Conservation (phyloP, 2,888 invertebrate genomes). For the Tribolium freemani region DNA sequence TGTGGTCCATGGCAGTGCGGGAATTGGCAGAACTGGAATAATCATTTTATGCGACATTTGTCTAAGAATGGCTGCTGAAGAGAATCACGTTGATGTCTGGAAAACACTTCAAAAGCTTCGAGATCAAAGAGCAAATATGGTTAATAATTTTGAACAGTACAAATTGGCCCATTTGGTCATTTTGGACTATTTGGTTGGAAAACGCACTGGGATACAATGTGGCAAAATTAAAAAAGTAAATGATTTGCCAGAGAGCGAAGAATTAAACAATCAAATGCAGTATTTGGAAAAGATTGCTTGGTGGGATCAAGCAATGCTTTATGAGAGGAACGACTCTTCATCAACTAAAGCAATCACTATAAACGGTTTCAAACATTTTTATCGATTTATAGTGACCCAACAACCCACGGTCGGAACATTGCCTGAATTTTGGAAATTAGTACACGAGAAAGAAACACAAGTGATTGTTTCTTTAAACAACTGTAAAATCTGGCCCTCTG, state of each 20-base stretch:
- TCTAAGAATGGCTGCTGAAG: slow-evolving; percentile 68
- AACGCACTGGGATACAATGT: slow-evolving; percentile 64
- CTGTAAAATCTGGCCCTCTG: too few species aligned
- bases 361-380: too few species aligned
- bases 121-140: slow-evolving; percentile 65
- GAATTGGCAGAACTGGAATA: slow-evolving; percentile 75
- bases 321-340: too few species aligned
- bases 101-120: slow-evolving; percentile 59
- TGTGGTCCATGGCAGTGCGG: slow-evolving; percentile 74
- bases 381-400: slow-evolving; percentile 68
- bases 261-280: too few species aligned
- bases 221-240: too few species aligned
- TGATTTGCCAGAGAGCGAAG: too few species aligned
- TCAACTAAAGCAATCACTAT: too few species aligned
- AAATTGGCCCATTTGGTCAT: slow-evolving; percentile 68
- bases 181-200: slow-evolving; percentile 65
- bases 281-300: too few species aligned
- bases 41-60: slow-evolving; percentile 73
- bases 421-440: slow-evolving; percentile 69
- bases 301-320: too few species aligned
- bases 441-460: slow-evolving; percentile 63
- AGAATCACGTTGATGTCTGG: slow-evolving; percentile 62
- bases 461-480: slow-evolving; percentile 65
- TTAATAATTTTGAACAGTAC: slow-evolving; percentile 68
- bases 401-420: slow-evolving; percentile 67